Conservation (phyloP, 1,140 invertebrate genomes). For the Drosophila pandora region DNA sequence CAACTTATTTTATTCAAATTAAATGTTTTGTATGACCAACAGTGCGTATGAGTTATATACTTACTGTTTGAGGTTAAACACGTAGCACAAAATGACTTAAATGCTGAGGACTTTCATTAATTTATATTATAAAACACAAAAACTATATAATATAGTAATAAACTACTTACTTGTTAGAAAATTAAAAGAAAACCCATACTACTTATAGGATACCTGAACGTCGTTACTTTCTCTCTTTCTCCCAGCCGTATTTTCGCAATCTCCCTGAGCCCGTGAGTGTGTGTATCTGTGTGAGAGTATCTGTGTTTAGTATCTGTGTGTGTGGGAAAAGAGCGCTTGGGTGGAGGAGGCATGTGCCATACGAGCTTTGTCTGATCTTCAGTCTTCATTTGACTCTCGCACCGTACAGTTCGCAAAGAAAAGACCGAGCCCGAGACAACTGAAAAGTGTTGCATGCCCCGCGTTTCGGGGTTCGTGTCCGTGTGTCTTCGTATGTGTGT, state of each 20-base stretch:
- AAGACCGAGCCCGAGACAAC: conserved; percentile 27
- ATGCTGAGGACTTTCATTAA: too few species aligned
- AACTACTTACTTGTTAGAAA: too few species aligned
- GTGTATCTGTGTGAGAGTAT: not conserved
- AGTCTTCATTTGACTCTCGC: conserved; percentile 74
- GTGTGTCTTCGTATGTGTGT: conserved; percentile 13
- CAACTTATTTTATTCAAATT: too few species aligned
- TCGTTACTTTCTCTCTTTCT: not conserved
- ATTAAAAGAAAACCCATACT: too few species aligned
- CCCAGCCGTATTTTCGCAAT: conserved; percentile 31
- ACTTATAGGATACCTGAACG: not conserved
- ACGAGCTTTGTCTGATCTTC: conserved; percentile 75
- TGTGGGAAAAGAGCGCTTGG: conserved; percentile 1
- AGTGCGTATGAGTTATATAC: not conserved
- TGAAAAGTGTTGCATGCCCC: conserved; percentile 47
- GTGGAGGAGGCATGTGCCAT: conserved; percentile 30
- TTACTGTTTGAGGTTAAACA: too few species aligned
- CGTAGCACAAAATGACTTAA: too few species aligned
- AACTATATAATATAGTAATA: too few species aligned
- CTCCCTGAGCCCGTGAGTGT: not conserved
- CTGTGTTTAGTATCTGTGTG: not conserved
- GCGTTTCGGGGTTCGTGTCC: conserved; percentile 58
- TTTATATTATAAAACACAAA: too few species aligned
- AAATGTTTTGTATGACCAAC: not conserved
- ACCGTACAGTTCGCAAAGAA: conserved; percentile 56